Base-by-base conservation (phyloP, 2,797 vertebrate genomes). In the Tangara arthus region DNA sequence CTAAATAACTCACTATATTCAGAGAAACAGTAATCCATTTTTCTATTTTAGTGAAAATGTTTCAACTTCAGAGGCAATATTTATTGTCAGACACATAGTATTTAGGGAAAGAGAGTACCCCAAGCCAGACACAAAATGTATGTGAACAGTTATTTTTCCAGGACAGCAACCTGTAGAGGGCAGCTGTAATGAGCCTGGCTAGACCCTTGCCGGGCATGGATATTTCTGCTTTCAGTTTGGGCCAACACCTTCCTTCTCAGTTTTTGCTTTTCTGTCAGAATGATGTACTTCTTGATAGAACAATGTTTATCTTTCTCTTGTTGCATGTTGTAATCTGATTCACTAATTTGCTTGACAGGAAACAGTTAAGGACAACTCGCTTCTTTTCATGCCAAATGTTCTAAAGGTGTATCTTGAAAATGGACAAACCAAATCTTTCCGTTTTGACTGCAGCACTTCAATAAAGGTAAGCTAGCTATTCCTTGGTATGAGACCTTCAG, bases 331-430 rank as follows among this genome's bases (percentile, higher is more conserved):
- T 97, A 93, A 95, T 95, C 87, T 60, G 28, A 92, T 90, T 94
- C 79, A 94, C 39, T 76, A 32, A 77, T 73, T 80, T 89, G 12
- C 60, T 85, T 57, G 70, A 83, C 97, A 99, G 98, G 98, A 98
- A 97, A 98, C 98, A 63, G 98, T 98, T 94, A 98, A 98, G 97
- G 98, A 98, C 89, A 98, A 99, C 96, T 98, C 99, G 23, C 99
- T 99, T 94, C 99, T 99, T 97, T 99, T 99, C 98, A 99, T 99
- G 98, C 99, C 99, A 98, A 99, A 99, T 96, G 99, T 99, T 97
- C 98, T 99, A 97, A 99, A 99, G 98, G 99, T 99, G 37, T 99
- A 99, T 96, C 98, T 99, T 97, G 99, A 99, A 98, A 99, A 99
- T 56, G 99, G 99, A 83, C 99, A 99, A 98, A 99, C 99, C 76